Percentiles rank a stretch among this genome's conserved stretches.
These are phyloP conservation scores for Hedya salicella DNA, from an alignment of 2,888 invertebrate species.

Conservation along the genomic window DNA sequence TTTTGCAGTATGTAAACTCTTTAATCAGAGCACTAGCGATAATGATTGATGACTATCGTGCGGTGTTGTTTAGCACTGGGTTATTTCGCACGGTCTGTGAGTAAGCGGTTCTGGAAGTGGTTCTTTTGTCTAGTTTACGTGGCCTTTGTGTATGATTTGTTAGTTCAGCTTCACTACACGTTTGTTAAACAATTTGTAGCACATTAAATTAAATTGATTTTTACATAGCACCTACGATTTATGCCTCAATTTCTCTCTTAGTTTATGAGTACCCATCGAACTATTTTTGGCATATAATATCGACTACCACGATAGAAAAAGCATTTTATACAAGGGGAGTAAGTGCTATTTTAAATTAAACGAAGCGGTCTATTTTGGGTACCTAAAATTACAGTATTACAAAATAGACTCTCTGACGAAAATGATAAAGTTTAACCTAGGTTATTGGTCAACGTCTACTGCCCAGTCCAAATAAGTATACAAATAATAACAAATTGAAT, in stretches of 20 bases:
- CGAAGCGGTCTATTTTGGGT: not conserved
- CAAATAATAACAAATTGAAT: slow-evolving; percentile 58
- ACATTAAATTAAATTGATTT: not conserved
- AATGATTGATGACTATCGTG: slow-evolving; percentile 33
- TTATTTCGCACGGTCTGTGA: slow-evolving; percentile 25
- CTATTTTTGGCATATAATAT: too few relatives aligned
- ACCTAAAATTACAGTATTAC: not conserved
- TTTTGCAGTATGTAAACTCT: not conserved
- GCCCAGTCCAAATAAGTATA: slow-evolving; percentile 41
- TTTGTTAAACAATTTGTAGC: not conserved
- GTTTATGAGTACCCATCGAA: too few relatives aligned
- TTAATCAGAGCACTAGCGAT: not conserved
- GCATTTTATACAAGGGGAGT: not conserved
- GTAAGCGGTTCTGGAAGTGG: slow-evolving; percentile 7
- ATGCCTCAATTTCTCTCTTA: too few relatives aligned
- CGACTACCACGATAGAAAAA: too few relatives aligned
- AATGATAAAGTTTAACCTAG: not conserved
- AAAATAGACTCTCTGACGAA: not conserved
- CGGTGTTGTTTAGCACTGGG: slow-evolving; percentile 31
- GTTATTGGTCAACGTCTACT: not conserved
- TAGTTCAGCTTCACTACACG: not conserved
- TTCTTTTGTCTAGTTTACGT: slow-evolving; percentile 14
- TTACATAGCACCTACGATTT: too few relatives aligned
- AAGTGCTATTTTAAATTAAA: not conserved
- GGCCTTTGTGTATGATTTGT: slow-evolving; percentile 4